A percentile compares a stretch with the other conserved stretches of the same genome.
Conservation (phyloP, 2,888 invertebrate species). For the Cephus spinipes region DNA sequence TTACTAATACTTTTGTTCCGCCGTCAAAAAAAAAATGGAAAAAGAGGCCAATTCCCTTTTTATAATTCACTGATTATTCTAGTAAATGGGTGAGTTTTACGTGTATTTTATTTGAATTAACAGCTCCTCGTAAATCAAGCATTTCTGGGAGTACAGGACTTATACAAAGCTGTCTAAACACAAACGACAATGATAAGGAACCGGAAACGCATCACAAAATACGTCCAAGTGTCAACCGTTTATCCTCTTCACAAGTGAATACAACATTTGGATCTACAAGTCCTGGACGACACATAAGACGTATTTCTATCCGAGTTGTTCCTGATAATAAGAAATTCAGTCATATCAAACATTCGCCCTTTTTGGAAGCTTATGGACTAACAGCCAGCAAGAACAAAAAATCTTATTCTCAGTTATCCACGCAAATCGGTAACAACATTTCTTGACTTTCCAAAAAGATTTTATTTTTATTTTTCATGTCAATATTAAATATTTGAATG, state of each 20-base stretch:
- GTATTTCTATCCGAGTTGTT: conserved; percentile 51
- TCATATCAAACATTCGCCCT: conserved; percentile 39
- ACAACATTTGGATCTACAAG: conserved; percentile 27
- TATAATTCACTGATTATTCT: conserved; percentile 42
- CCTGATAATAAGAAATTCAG: conserved; percentile 41
- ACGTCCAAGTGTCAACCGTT: neutral
- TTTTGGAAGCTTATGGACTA: conserved; percentile 55
- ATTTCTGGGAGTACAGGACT: conserved; percentile 35
- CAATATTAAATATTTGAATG: neutral
- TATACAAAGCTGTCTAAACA: conserved; percentile 45
- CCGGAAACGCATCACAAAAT: conserved; percentile 20
- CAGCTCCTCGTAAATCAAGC: neutral
- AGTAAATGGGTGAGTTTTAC: conserved; percentile 72
- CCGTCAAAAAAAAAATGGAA: conserved; percentile 16
- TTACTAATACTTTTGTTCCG: neutral
- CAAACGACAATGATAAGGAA: conserved; percentile 34
- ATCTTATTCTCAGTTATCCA: conserved; percentile 23
- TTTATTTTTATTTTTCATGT: conserved; percentile 16
- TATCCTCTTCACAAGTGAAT: conserved; percentile 3
- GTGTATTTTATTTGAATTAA: conserved; percentile 65
- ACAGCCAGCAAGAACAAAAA: conserved; percentile 32
- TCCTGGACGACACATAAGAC: conserved; percentile 35
- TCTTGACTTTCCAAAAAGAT: neutral
- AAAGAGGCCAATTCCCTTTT: neutral
- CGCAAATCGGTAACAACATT: conserved; percentile 31